Evolutionary conservation across 2,888 invertebrate genomes (phyloP), one percentile per base, ranked within the genome.

Genomic region (Dione vanillae): DNA sequence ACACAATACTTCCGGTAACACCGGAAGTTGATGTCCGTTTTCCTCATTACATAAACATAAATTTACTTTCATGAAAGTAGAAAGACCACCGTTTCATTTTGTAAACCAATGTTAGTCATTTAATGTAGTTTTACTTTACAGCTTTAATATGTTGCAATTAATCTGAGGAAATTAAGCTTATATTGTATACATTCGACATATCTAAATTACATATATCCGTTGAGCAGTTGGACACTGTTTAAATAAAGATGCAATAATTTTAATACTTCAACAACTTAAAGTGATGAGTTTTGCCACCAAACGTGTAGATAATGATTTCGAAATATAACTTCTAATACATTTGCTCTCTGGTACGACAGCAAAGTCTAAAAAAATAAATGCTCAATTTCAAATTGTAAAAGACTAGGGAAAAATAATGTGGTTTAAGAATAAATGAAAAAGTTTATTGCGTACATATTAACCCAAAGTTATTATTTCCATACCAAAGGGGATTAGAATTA

Each of bases 401-500:
- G 2, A 59, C 9, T 7, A 12, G 16, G 19, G 20, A 11, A 49
- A 49, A 11, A 20, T 49, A 16, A n/a, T n/a, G 16, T 49, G 7
- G 19, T 49, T 10, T 12, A n/a, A n/a, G n/a, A n/a, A n/a, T n/a
- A n/a, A n/a, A n/a, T n/a, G n/a, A n/a, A n/a, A n/a, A n/a, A n/a
- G n/a, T n/a, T n/a, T n/a, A 56, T 56, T 40, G 16, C 10, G 56
- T 12, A 16, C 7, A 7, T 37, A 37, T 56, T 37, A 19, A 56
- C 56, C 16, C 37, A 16, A 7, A 56, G 16, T 56, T 37, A 56
- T 12, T 11, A 43, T 61, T 45, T 35, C 16, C 19, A 49, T 1
- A 12, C 37, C 19, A 64, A 49, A 64, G 14, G 37, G 49, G 16
- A 49, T 11, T 14, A 12, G 37, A 64, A 70, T 72, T 59, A 72